Evolutionary conservation across 2,797 vertebrate species (phyloP), one percentile per base, ranked within the genome.

Genomic region (Allobates femoralis): DNA sequence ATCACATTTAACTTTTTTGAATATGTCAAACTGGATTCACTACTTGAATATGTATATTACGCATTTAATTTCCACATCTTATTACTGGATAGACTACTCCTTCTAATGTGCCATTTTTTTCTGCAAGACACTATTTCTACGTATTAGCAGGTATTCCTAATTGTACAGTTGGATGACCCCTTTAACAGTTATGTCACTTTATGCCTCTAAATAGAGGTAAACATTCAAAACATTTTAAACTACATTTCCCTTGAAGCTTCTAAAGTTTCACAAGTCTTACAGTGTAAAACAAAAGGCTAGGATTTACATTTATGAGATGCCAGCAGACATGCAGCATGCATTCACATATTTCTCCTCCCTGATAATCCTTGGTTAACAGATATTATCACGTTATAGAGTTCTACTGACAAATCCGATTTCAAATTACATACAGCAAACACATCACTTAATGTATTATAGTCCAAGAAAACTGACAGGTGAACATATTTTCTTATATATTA

Each of bases 301-400:
- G 55, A 81, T 60, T 74, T 81, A 62, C 26, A 81, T 81, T 46
- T 74, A 81, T 46, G 67, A 81, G 85, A 64, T 69, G 51, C 53
- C 66, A 66, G 41, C 74, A 84, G 60, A 85, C 58, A 37, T 78
- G 76, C 28, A 60, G 64, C 34, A 10, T 53, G 26, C 67, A 80
- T 75, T 75, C 69, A 86, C 69, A 41, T 53, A 75, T 64, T 73
- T 81, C 79, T 79, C 84, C 84, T 86, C 78, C 78, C 69, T 81
- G 67, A 81, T 81, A 86, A 86, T 86, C 85, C 69, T 81, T 46
- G 51, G 56, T 50, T 76, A 32, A 75, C 69, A 75, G 74, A 86
- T 53, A 46, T 86, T 73, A 81, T 75, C 78, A 86, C 58, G 56
- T 51, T 79, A 81, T 75, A 23, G 69, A 30, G 64, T 37, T 69